Percentiles rank a stretch among this genome's conserved stretches.
phyloP scores from a whole-genome alignment of 1,140 invertebrate species.

The Sminthurinus signatus region DNA sequence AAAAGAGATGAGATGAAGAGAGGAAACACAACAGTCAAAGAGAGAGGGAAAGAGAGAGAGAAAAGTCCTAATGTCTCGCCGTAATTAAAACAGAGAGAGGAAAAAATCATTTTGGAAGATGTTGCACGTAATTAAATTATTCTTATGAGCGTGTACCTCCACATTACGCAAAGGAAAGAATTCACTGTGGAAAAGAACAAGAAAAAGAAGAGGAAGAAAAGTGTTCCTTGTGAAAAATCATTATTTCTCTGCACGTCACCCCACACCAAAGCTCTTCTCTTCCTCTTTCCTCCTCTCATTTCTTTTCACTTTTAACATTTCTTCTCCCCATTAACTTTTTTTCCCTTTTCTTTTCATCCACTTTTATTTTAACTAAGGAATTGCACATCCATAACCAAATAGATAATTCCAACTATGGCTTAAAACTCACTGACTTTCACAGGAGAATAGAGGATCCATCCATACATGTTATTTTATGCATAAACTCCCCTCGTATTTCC shows the following conservation, averaged over 20 bases:
- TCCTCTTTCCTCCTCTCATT: neutral
- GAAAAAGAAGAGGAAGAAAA: neutral
- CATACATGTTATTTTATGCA: too few relatives aligned
- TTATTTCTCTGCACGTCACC: constrained; percentile 23
- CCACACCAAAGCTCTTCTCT: constrained; percentile 10
- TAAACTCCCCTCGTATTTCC: too few relatives aligned
- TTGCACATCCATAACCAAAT: too few relatives aligned
- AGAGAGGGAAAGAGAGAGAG: constrained; percentile 7
- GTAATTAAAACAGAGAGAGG: constrained; percentile 34
- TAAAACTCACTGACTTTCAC: too few relatives aligned
- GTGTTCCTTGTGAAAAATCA: neutral
- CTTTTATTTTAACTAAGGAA: too few relatives aligned
- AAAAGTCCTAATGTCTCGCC: constrained; percentile 24
- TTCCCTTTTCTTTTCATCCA: too few relatives aligned
- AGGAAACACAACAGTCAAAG: too few relatives aligned
- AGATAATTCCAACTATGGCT: too few relatives aligned
- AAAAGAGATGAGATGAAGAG: constrained; percentile 1
- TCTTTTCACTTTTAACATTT: neutral
- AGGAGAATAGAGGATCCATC: too few relatives aligned
- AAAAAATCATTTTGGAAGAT: constrained; percentile 34
- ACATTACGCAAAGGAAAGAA: constrained; percentile 19
- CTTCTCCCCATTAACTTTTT: neutral
- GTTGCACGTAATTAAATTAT: constrained; percentile 42
- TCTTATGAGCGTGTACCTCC: constrained; percentile 32
- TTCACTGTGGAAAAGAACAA: neutral